These are phyloP conservation scores for Corydoras maculifer DNA, from an alignment of 2,113 vertebrate species.

Conservation along the genomic window DNA sequence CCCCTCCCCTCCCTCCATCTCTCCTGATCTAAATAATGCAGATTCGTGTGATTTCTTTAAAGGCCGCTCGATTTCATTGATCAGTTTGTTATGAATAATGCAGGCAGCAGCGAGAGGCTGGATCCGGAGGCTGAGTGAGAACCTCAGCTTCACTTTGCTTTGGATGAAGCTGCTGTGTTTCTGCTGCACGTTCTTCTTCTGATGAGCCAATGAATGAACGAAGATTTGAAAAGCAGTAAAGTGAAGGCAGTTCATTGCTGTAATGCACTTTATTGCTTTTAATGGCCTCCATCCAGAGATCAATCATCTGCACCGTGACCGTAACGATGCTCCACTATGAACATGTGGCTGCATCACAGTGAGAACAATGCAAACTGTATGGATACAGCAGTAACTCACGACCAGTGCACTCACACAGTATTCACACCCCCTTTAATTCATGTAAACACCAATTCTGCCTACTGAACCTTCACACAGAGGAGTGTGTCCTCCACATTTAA, in stretches of 20 bases:
- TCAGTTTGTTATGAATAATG: conserved; percentile 30
- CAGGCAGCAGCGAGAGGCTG: background rate
- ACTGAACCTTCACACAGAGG: too few species aligned
- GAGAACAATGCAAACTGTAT: background rate
- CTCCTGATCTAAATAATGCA: conserved; percentile 34
- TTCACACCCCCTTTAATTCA: too few species aligned
- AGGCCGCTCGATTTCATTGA: conserved; percentile 28
- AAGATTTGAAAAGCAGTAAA: conserved; percentile 1
- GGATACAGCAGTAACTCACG: too few species aligned
- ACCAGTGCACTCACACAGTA: too few species aligned
- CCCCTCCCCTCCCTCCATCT: background rate
- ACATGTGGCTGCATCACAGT: background rate
- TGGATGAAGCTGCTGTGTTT: conserved; percentile 46
- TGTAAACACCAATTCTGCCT: too few species aligned
- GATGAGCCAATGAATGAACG: conserved; percentile 27
- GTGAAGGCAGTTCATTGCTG: conserved; percentile 28
- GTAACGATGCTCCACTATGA: background rate
- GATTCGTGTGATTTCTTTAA: conserved; percentile 2
- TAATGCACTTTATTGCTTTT: conserved; percentile 28
- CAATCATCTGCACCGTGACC: conserved; percentile 10
- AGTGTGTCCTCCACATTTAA: too few species aligned
- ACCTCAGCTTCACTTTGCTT: conserved; percentile 46
- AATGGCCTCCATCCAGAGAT: conserved; percentile 9
- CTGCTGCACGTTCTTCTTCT: conserved; percentile 44
- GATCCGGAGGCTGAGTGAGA: background rate